Conservation (phyloP, 1,140 invertebrate species). For the Zaprionus gabonicus region DNA sequence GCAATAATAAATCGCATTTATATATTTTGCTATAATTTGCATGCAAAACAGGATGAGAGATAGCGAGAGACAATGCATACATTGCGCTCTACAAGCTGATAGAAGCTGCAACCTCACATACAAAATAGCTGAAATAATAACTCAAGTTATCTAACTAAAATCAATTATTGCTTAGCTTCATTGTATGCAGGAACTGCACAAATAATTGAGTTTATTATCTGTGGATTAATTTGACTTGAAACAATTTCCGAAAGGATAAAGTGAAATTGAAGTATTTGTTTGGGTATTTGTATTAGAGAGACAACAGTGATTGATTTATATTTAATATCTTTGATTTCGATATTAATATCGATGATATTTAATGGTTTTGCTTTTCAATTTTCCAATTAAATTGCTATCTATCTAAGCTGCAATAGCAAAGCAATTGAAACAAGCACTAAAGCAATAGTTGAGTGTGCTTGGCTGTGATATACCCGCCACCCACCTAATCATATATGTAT, state of each 20-base stretch:
- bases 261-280: no score
- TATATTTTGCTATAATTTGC: conserved; percentile 67
- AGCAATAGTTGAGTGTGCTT: no score
- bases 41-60: conserved; percentile 42
- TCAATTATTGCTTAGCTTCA: not conserved
- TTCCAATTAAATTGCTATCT: not conserved
- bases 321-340: not conserved
- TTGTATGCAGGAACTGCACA: not conserved
- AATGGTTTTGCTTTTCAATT: not conserved
- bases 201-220: not conserved
- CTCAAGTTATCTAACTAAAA: not conserved
- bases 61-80: not conserved
- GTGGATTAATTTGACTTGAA: not conserved
- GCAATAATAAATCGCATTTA: conserved; percentile 76
- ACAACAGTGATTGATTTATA: no score
- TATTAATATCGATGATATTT: not conserved
- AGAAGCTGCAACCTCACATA: not conserved
- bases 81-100: not conserved
- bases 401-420: not conserved
- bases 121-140: no score
- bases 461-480: no score
- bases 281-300: no score
- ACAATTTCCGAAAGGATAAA: no score
- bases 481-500: no score
- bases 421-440: not conserved